Evolutionary conservation across 2,797 vertebrate genomes (phyloP).

Genomic region (Spinibarbus caldwelli): DNA sequence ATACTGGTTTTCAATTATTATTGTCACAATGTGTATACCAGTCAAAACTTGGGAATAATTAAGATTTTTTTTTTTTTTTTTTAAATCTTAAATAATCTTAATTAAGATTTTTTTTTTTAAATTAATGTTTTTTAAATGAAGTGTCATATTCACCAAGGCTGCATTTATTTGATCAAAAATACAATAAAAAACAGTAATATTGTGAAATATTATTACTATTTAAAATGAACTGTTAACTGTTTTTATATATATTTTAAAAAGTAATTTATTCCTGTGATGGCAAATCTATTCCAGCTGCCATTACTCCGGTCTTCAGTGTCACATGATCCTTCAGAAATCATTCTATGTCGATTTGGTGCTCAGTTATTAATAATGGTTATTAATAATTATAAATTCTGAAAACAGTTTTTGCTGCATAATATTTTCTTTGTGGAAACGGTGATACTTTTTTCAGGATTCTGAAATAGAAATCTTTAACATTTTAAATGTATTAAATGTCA

Average conservation of each 20-base stretch:
- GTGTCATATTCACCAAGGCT: not conserved
- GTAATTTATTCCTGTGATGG: not conserved
- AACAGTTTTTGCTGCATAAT: not conserved
- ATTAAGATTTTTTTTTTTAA: too few species aligned
- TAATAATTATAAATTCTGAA: not conserved
- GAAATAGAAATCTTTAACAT: not conserved
- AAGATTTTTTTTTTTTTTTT: not conserved
- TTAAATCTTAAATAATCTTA: too few species aligned
- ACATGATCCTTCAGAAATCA: not conserved
- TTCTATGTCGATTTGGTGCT: not conserved
- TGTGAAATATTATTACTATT: not conserved
- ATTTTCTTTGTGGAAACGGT: not conserved
- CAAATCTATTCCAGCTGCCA: not conserved
- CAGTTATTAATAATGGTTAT: not conserved
- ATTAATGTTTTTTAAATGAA: not conserved
- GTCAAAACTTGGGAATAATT: too few species aligned
- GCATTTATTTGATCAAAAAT: not conserved
- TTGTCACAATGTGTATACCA: not conserved
- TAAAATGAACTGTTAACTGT: not conserved
- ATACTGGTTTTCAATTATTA: not conserved
- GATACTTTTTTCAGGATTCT: not conserved
- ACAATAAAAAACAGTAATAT: not conserved
- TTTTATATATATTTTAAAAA: not conserved
- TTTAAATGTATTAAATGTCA: not conserved
- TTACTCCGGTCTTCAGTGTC: not conserved